A percentile compares a stretch with the other conserved stretches of the same genome.
Evolutionary conservation across 2,797 vertebrate species (phyloP).

Genomic region (Spinibarbus caldwelli): DNA sequence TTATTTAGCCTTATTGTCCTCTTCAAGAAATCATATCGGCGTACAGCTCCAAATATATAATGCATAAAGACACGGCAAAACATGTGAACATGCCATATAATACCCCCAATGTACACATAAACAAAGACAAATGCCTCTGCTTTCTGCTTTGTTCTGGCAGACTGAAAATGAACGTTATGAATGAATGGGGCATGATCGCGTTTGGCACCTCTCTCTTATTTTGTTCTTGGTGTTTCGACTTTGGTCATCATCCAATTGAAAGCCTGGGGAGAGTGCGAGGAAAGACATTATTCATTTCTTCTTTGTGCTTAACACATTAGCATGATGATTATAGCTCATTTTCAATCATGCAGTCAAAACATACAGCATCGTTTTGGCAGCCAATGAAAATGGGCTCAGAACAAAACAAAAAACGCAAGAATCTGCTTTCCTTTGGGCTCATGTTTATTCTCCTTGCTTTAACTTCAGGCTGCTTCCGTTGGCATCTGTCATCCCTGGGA

Average conservation of each 20-base stretch:
- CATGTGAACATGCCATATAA: neutral
- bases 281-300: slow-evolving; percentile 38
- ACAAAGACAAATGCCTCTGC: slow-evolving; percentile 7
- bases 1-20: neutral
- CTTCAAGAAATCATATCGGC: neutral
- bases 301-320: slow-evolving; percentile 38
- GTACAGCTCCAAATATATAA: neutral
- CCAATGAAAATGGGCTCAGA: neutral
- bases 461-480: neutral
- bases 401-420: neutral
- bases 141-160: no score
- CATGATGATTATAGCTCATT: slow-evolving; percentile 31
- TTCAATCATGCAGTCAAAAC: slow-evolving; percentile 16
- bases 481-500: neutral
- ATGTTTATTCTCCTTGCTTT: slow-evolving; percentile 42
- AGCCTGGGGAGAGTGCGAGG: slow-evolving; percentile 10
- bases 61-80: neutral
- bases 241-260: slow-evolving; percentile 41
- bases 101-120: neutral
- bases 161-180: slow-evolving; percentile 22
- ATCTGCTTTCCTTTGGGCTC: neutral
- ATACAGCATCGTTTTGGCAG: slow-evolving; percentile 10
- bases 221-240: slow-evolving; percentile 22
- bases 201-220: slow-evolving; percentile 31
- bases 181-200: slow-evolving; percentile 14